Evolutionary conservation across 1,140 invertebrate genomes (phyloP), one percentile per base, ranked within the genome.

Genomic region (Agrypnia vestita): DNA sequence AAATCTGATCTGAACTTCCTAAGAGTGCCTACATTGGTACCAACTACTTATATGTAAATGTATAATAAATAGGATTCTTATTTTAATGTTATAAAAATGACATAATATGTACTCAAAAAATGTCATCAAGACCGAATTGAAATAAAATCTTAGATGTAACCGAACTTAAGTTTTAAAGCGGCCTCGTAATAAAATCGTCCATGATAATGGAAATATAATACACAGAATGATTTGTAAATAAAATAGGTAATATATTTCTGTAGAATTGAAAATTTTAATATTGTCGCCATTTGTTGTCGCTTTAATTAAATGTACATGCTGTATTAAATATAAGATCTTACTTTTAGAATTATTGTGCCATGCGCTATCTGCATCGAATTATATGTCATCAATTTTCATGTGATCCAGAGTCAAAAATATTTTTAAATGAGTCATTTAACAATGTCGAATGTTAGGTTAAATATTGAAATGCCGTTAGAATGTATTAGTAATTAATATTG

Each of bases 1-100:
- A 64, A 64, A 64, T 64, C 61, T n/a, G 19, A 64, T 12, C 1
- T 64, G 61, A 44, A 35, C 61, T 64, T 64, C 61, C 61, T 25
- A 64, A 19, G 0, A 59, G 53, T 55, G n/a, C n/a, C 19, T 55
- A 55, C 7, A 15, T 53, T 12, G 49, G 1, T 3, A 51, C 8
- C 3, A 15, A 55, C 1, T 55, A 17, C 10, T 15, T 0, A 3
- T 21, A 17, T 19, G 9, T 9, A 19, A 21, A 59, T 21, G 7
- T 59, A 21, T 21, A 11, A 12, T 17, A 19, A 56, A 56, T 56
- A 17, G n/a, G 19, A 4, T 56, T 15, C 13, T 4, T 9, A 15
- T 19, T 17, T 56, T 56, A 56, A 19, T 17, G 11, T 59, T 21
- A 56, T 4, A 56, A 59, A 11, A 21, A 21, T 21, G 8, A 56